Base-by-base conservation (phyloP, 2,113 vertebrate species). In the Zosterops pallidus region DNA sequence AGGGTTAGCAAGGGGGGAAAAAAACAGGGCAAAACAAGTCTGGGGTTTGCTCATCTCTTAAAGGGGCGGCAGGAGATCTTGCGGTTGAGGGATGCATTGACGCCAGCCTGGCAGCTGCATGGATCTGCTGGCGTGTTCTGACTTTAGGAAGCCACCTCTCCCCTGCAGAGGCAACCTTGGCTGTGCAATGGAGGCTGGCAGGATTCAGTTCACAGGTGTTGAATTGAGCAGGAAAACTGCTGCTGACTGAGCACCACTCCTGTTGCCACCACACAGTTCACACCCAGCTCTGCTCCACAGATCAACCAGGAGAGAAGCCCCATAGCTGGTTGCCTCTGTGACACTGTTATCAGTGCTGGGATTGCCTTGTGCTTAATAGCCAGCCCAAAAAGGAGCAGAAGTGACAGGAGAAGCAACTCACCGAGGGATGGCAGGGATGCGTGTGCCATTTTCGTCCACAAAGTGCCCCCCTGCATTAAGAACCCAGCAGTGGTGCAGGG, bases 401-500 rank as follows among this genome's bases (percentile, higher is more conserved):
- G n/a, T 1, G 2, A 13, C 2, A 3, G 72, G 57, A 41, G 39
- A 25, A 72, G 29, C 7, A 39, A 86, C 97, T 98, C 95, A 99
- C 99, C 99, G 98, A 83, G 99, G 99, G 83, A 99, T 99, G 77
- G 99, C 99, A 1, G 99, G 99, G 83, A 99, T 97, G 1, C 98
- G 98, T 9, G 98, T 98, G 76, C 99, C 98, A 0, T 99, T 99
- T 94, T 99, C 99, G 1, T 99, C 99, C 47, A 99, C 98, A 5
- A 99, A 99, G 96, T 99, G 98, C 3, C 99, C 99, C 1, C 99
- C 99, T 0, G 99, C 99, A 25, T 99, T 99, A 91, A 99, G 99
- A 72, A 99, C 99, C 99, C 99, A 99, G 97, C 99, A 98, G 92
- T 99, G 99, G 80, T 99, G 99, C n/a, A 99, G 98, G 12, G 99